phyloP scores from a whole-genome alignment of 2,797 vertebrate species.

The Spondyliosoma cantharus region DNA sequence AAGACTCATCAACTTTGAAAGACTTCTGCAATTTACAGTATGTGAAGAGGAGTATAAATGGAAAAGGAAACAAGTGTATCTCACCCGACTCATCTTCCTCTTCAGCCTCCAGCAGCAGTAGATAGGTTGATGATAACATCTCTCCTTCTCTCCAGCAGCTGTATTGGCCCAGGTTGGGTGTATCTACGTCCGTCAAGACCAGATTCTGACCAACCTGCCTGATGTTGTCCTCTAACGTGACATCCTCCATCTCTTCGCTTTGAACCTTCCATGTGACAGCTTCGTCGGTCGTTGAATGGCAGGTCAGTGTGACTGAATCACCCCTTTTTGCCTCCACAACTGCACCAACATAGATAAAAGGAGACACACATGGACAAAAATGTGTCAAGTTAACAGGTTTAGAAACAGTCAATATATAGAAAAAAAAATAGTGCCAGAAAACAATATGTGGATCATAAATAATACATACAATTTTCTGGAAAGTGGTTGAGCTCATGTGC shows the following conservation, averaged over 20 bases:
- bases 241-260: accelerated
- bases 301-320: conserved; percentile 59
- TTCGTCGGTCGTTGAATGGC: not conserved
- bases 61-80: conserved; percentile 19
- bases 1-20: not conserved
- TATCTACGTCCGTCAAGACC: not conserved
- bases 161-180: conserved; percentile 71
- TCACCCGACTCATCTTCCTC: conserved; percentile 54
- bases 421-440: not conserved
- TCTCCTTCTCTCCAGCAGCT: conserved; percentile 72
- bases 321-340: conserved; percentile 41
- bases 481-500: conserved; percentile 52
- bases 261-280: conserved; percentile 66
- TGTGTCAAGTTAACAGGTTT: not conserved
- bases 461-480: conserved; percentile 69
- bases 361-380: not conserved
- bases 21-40: not conserved
- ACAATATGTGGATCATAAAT: not conserved
- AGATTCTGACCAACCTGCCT: conserved; percentile 26
- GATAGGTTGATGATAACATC: conserved; percentile 66
- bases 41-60: not conserved
- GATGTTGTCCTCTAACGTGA: accelerated
- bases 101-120: conserved; percentile 64
- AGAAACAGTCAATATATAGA: not conserved
- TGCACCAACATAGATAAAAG: conserved; percentile 44